Evolutionary conservation across 2,888 invertebrate genomes (phyloP), one percentile per base, ranked within the genome.

Genomic region (Cistogaster globosa): DNA sequence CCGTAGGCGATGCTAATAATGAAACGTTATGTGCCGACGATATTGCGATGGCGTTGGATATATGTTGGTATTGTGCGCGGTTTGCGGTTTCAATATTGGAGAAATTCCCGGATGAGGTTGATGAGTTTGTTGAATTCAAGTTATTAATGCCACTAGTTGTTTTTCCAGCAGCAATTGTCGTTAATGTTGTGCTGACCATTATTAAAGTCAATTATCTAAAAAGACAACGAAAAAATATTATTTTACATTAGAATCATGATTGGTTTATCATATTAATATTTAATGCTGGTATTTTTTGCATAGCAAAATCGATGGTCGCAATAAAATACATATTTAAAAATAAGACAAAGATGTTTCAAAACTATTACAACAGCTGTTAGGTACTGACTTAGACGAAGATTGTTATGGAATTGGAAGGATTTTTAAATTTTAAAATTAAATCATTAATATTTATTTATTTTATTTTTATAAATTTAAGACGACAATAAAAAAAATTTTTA

Each of bases 161-260:
- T 90, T 92, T 92, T 91, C 91, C 91, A 89, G 92, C 90, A 91
- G 92, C 91, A 89, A 91, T 91, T 90, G 92, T 91, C 88, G 92
- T 91, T 91, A 92, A 91, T 91, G 92, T 91, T 91, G 92, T 91
- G 91, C 92, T 92, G 90, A 92, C 92, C 92, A 92, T 92, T 92
- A 92, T 92, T 92, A 91, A 90, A 90, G 89, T 89, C 90, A 90
- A 90, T 91, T 89, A 89, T 89, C 92, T 92, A 42, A 18, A 69
- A 86, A 72, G 63, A 55, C 8, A 84, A 63, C n/a, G n/a, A 78
- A 42, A 38, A 7, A 67, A n/a, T n/a, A 48, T 5, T 16, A 16
- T 14, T 48, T 48, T 48, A 11, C 12, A 12, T 42, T 42, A 11
- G 12, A 42, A 32, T 32, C 6, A 5, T 5, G 0, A 32, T 32